Base-by-base conservation (phyloP, 2,113 vertebrate species). In the Entelurus aequoreus region DNA sequence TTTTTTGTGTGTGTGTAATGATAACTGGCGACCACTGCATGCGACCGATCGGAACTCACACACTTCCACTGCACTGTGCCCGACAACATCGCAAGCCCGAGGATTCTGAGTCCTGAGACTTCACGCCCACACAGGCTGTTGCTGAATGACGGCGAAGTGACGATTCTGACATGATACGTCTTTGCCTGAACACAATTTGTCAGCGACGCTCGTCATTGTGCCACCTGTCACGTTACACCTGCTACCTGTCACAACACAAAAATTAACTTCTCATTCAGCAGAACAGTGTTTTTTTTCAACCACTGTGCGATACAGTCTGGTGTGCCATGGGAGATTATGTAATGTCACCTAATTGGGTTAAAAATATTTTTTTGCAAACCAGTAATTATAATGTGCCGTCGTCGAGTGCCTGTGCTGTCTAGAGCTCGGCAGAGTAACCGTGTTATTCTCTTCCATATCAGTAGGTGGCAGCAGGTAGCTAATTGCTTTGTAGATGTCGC, bases 131-230 rank as follows among this genome's bases (percentile, higher is more conserved):
- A 56, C 73, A 15, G 59, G 63, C 77, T 66, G 73, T 44, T 65
- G 82, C 60, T 79, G 73, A 83, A 84, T 82, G 82, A 83, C 80
- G 81, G 79, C 71, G 74, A 75, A 71, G 80, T 74, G 85, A 64
- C 60, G 68, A 68, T 74, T 68, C 40, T 76, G 74, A 81, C 81
- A 78, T 77, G 82, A 81, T 77, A 72, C 71, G 69, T 65, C 74
- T 71, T 79, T 13, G n/a, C 52, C 5, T 57, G 64, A 57, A 65
- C 50, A 63, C 54, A 80, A 80, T 75, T 72, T 46, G 65, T 78
- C 82, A 75, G 77, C 57, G 68, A 75, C 63, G 56, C 66, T 57
- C 54, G 61, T 72, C 71, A 64, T 52, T 1, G 66, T 59, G 67
- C 49, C 54, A 56, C 68, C 76, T 70, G 68, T 79, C 74, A 67